A percentile compares a stretch with the other conserved stretches of the same genome.
phyloP scores from a whole-genome alignment of 2,797 vertebrate species.

The Chrysocyon brachyurus region DNA sequence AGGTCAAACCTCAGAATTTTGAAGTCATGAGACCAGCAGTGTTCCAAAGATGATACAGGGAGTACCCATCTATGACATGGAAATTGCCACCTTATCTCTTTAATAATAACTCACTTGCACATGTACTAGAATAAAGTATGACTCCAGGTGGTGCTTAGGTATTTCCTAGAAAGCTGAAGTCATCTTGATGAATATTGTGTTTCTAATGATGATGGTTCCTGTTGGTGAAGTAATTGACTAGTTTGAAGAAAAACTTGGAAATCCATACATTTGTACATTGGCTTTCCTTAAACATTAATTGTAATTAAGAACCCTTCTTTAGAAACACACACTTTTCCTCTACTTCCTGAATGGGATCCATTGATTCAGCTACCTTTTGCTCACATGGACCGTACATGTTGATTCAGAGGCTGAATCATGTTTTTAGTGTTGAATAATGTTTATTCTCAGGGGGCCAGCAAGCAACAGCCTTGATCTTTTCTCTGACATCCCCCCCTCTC shows the following conservation, averaged over 20 bases:
- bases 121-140: background rate
- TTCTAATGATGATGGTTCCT: background rate
- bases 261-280: background rate
- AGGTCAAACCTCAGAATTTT: constrained; percentile 60
- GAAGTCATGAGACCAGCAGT: background rate
- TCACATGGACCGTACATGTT: constrained; percentile 25
- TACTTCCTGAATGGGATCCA: constrained; percentile 56
- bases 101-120: background rate
- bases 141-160: background rate
- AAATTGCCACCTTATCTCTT: background rate
- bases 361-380: constrained; percentile 65
- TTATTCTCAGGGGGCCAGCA: constrained; percentile 81
- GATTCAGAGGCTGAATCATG: background rate
- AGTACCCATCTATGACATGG: background rate
- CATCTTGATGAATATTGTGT: background rate
- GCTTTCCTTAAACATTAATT: constrained; percentile 45
- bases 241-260: constrained; percentile 10
- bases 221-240: background rate
- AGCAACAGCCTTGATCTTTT: constrained; percentile 62
- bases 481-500: background rate
- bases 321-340: constrained; percentile 67
- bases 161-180: constrained; percentile 6
- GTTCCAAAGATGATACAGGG: background rate
- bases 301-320: background rate
- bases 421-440: constrained; percentile 68